Conservation (phyloP, 2,888 invertebrate species). For the Rhorus exstirpatorius region DNA sequence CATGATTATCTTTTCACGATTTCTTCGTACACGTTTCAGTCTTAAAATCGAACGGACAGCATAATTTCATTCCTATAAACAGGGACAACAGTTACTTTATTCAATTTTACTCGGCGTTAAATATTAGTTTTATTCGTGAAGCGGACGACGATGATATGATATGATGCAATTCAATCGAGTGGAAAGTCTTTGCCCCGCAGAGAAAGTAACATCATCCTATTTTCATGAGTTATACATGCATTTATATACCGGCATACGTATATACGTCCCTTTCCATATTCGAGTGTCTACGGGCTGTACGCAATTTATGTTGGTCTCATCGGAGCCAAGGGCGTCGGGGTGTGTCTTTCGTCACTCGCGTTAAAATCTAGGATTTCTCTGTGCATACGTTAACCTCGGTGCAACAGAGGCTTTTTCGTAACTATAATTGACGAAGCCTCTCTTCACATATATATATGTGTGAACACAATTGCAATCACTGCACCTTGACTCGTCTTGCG, state of each 20-base stretch:
- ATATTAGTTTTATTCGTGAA: conserved; percentile 25
- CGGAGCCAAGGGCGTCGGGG: conserved; percentile 68
- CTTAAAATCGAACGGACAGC: not conserved
- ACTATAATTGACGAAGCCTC: conserved; percentile 31
- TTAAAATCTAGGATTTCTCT: conserved; percentile 54
- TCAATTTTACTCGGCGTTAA: not conserved
- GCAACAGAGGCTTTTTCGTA: conserved; percentile 50
- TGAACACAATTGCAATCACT: conserved; percentile 24
- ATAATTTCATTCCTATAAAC: conserved; percentile 5
- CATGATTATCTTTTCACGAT: not conserved
- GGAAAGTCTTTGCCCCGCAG: conserved; percentile 46
- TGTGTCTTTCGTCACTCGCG: conserved; percentile 19
- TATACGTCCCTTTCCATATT: not conserved
- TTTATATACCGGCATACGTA: not conserved
- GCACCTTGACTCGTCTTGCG: conserved; percentile 34
- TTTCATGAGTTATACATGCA: conserved; percentile 19
- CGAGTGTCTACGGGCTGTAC: not conserved
- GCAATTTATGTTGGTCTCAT: conserved; percentile 49
- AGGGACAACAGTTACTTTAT: conserved; percentile 1
- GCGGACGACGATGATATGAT: conserved; percentile 12
- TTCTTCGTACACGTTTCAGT: not conserved
- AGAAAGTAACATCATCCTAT: conserved; percentile 37
- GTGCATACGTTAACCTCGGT: conserved; percentile 54
- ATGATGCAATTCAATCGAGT: conserved; percentile 36
- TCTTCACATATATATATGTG: not conserved